Base-by-base conservation (phyloP, 2,888 invertebrate genomes). In the Perizoma flavofasciatum region DNA sequence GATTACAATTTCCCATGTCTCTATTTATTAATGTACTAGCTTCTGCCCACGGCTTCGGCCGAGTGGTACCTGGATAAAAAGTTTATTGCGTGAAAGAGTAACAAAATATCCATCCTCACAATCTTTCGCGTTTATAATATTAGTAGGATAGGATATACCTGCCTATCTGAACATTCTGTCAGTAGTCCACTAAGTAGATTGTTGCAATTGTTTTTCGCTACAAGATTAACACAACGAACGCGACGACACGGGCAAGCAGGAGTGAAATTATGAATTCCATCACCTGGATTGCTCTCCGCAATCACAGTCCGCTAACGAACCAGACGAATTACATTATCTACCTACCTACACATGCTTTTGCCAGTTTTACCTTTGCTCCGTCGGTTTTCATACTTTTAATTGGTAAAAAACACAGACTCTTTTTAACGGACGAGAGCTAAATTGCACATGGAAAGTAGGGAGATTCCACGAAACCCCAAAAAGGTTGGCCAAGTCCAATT, bases 261-360 rank as follows among this genome's bases (percentile, higher is more conserved):
- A 49, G 35, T 45, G 10, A 51, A 51, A 54, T 43, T n/a, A 43
- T 56, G 60, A 62, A 70, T 69, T 58, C 37, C 46, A 66, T 67
- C 49, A 62, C 43, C 11, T 47, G 56, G 11, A 58, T 46, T 52
- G 49, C 47, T 52, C 33, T 50, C 61, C 60, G 68, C 71, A 70
- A 70, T 70, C 68, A 67, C 61, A 45, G 58, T 43, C 43, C 33
- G 61, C 65, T 70, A 71, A 69, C 68, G 69, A 69, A 71, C 59
- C 59, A 40, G 40, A 46, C 59, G 50, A 69, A 69, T 69, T 58
- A 67, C 66, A 66, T 66, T 66, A 69, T 50, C 56, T 59, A 49
- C 67, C 65, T 66, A 69, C 48, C 56, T 59, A 49, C 67, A 67
- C 61, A 63, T 59, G 65, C 35, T 56, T 54, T 49, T 61, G 44